These are phyloP conservation scores for Onthophagus sagittarius DNA, from an alignment of 2,888 invertebrate genomes.

Conservation along the genomic window DNA sequence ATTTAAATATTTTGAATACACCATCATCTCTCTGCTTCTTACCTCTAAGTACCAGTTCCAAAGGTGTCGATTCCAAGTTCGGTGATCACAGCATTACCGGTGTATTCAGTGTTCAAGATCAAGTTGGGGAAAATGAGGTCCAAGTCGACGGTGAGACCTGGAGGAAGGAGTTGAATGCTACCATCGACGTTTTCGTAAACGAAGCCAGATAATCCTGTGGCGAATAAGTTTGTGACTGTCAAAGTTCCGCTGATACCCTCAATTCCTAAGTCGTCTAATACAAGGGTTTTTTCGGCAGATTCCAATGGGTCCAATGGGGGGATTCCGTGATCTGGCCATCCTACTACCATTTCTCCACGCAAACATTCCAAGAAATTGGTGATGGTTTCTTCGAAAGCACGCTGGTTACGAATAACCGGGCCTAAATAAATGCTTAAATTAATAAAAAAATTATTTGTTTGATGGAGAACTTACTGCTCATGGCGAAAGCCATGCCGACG, in stretches of 20 bases:
- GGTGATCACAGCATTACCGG: too few species aligned
- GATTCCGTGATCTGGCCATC: slow-evolving; percentile 6
- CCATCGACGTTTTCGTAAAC: slow-evolving; percentile 1
- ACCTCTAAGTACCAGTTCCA: slow-evolving; percentile 14
- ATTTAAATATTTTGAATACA: neutral
- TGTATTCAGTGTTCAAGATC: slow-evolving; percentile 9
- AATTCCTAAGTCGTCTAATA: neutral
- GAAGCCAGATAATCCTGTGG: slow-evolving; percentile 8
- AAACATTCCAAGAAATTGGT: slow-evolving; percentile 2
- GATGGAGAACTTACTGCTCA: too few species aligned
- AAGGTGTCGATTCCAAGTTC: neutral
- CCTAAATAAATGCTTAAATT: too few species aligned
- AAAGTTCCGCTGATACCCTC: slow-evolving; percentile 10
- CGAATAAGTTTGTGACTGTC: neutral
- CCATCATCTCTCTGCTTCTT: neutral
- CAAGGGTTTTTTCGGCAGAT: neutral
- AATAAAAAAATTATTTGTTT: too few species aligned
- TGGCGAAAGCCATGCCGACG: too few species aligned
- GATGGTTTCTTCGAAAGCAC: slow-evolving; percentile 4
- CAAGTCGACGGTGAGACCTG: slow-evolving; percentile 14
- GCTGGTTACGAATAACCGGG: neutral
- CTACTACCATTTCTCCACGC: slow-evolving; percentile 2
- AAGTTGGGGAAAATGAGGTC: slow-evolving; percentile 11
- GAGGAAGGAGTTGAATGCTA: slow-evolving; percentile 17
- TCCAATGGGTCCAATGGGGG: slow-evolving; percentile 8